Evolutionary conservation across 2,113 vertebrate genomes (phyloP).

Genomic region (Solea solea): DNA sequence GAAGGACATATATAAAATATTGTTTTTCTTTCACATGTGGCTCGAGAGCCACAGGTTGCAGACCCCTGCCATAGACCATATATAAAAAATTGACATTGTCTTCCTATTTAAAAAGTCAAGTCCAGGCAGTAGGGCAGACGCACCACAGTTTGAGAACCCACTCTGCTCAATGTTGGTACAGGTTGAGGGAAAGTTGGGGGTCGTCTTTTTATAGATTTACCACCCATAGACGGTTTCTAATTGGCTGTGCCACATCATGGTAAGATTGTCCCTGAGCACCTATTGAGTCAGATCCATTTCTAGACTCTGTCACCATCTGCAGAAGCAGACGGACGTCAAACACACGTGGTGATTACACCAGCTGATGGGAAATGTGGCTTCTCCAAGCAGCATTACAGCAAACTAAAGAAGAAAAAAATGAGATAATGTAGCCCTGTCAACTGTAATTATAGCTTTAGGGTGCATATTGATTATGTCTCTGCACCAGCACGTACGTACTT

Average conservation of each 20-base stretch:
- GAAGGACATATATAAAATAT: too few relatives aligned
- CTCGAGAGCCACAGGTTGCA: too few relatives aligned
- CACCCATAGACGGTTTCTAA: conserved; percentile 13
- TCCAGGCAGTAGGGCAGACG: too few relatives aligned
- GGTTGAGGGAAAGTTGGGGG: too few relatives aligned
- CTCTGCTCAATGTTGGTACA: too few relatives aligned
- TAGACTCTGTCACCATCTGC: conserved; percentile 6
- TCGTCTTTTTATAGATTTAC: too few relatives aligned
- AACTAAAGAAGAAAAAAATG: neutral
- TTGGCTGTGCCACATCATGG: conserved; percentile 53
- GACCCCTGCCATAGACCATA: too few relatives aligned
- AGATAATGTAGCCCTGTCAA: neutral
- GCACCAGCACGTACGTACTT: neutral
- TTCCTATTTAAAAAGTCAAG: too few relatives aligned
- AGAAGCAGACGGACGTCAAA: neutral
- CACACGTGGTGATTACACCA: conserved; percentile 1
- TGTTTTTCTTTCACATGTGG: too few relatives aligned
- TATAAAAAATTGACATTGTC: too few relatives aligned
- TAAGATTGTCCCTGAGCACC: conserved; percentile 44
- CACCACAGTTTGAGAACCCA: too few relatives aligned
- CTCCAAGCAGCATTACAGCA: neutral
- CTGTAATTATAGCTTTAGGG: neutral
- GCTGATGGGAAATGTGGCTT: neutral
- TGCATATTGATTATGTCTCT: neutral
- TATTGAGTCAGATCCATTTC: conserved; percentile 8